These are phyloP conservation scores for Atethmia centrago DNA, from an alignment of 2,888 invertebrate genomes.

Conservation along the genomic window DNA sequence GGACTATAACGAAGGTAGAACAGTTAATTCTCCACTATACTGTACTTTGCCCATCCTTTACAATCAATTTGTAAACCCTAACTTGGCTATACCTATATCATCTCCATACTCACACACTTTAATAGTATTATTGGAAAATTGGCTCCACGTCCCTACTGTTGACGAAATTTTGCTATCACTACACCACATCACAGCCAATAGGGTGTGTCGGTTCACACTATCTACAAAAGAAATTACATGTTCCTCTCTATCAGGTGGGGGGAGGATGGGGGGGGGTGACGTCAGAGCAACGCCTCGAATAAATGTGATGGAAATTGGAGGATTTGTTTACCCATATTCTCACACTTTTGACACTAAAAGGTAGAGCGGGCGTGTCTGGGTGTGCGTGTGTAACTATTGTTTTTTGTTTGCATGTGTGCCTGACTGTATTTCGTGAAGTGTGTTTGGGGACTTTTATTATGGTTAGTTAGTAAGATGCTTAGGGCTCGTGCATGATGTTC, in stretches of 20 bases:
- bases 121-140: constrained; percentile 84
- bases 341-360: constrained; percentile 91
- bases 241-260: constrained; percentile 79
- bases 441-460: constrained; percentile 63
- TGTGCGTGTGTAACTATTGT: constrained; percentile 74
- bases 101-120: constrained; percentile 73
- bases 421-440: constrained; percentile 62
- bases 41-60: background rate
- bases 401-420: constrained; percentile 70
- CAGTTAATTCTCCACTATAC: background rate
- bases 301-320: constrained; percentile 91
- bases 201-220: constrained; percentile 86
- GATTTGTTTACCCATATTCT: constrained; percentile 91
- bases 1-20: background rate
- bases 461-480: constrained; percentile 60
- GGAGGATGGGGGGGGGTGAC: constrained; percentile 71
- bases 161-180: constrained; percentile 83
- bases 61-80: constrained; percentile 33
- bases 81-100: constrained; percentile 55
- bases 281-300: constrained; percentile 85
- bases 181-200: constrained; percentile 79
- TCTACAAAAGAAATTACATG: constrained; percentile 89
- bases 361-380: constrained; percentile 74
- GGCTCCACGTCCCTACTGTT: constrained; percentile 79
- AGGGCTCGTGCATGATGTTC: constrained; percentile 19